These are phyloP conservation scores for Tautogolabrus adspersus DNA, from an alignment of 2,113 vertebrate species.

Conservation along the genomic window DNA sequence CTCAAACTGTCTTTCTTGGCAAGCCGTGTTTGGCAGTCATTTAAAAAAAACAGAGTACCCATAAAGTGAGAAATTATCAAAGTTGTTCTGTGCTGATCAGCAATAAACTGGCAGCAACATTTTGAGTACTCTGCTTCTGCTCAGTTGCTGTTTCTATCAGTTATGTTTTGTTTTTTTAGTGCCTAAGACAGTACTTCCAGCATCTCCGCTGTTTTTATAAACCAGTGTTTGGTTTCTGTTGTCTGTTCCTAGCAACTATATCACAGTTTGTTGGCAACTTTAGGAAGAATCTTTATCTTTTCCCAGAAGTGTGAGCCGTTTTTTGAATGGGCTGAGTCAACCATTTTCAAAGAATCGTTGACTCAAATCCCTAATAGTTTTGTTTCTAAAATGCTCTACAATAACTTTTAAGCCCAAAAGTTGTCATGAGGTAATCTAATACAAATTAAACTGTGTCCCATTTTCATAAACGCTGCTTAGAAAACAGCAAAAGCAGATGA, in stretches of 20 bases:
- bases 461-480: slow-evolving; percentile 41
- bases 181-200: slow-evolving; percentile 31
- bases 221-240: slow-evolving; percentile 4
- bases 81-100: slow-evolving; percentile 65
- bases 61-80: slow-evolving; percentile 78
- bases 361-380: slow-evolving; percentile 32
- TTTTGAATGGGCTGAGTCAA: slow-evolving; percentile 3
- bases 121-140: slow-evolving; percentile 68
- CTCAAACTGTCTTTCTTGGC: slow-evolving; percentile 70
- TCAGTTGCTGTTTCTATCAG: slow-evolving; percentile 53
- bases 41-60: slow-evolving; percentile 66
- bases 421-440: slow-evolving; percentile 37
- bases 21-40: slow-evolving; percentile 55
- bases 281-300: slow-evolving; percentile 31
- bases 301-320: slow-evolving; percentile 27
- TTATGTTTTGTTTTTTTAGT: slow-evolving; percentile 66
- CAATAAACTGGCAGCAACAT: slow-evolving; percentile 77
- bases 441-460: slow-evolving; percentile 41
- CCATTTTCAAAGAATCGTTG: slow-evolving; percentile 8
- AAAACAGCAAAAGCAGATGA: background rate
- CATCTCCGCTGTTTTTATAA: slow-evolving; percentile 26
- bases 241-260: slow-evolving; percentile 19
- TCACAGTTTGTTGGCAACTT: slow-evolving; percentile 26
- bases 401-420: slow-evolving; percentile 6
- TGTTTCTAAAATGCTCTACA: slow-evolving; percentile 29